Percentiles rank a stretch among this genome's conserved stretches.
These are phyloP conservation scores for Pediacus dermestoides DNA, from an alignment of 2,888 invertebrate genomes.

Conservation along the genomic window DNA sequence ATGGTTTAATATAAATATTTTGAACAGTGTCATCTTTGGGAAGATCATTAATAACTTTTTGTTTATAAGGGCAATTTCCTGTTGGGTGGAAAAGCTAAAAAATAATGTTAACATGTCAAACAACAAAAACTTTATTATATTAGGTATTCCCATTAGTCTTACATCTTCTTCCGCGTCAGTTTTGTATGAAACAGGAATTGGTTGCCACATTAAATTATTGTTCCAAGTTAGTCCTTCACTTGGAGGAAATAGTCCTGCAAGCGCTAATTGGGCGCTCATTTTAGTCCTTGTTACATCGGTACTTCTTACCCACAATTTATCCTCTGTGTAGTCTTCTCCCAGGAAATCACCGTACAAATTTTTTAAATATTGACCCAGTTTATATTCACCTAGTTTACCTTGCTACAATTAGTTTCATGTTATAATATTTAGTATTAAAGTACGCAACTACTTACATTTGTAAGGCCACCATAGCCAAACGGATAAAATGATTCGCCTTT, in stretches of 20 bases:
- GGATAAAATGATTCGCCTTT: conserved; percentile 50
- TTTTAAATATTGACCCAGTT: conserved; percentile 61
- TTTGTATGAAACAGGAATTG: conserved; percentile 36
- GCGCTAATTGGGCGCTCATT: conserved; percentile 64
- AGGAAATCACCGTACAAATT: conserved; percentile 62
- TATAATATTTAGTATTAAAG: not conserved
- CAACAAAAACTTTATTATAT: not conserved
- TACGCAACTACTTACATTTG: conserved; percentile 46
- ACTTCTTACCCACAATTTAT: conserved; percentile 59
- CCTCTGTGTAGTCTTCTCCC: conserved; percentile 55
- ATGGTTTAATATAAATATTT: conserved; percentile 29
- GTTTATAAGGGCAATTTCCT: conserved; percentile 25
- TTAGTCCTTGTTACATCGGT: conserved; percentile 69
- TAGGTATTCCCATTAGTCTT: conserved; percentile 8
- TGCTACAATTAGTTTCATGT: conserved; percentile 27
- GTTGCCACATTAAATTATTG: conserved; percentile 38
- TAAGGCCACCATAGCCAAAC: conserved; percentile 55
- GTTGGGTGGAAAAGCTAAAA: conserved; percentile 30
- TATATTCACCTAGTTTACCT: conserved; percentile 49
- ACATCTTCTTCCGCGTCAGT: conserved; percentile 33
- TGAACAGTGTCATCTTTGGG: conserved; percentile 23
- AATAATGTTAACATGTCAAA: too few species aligned
- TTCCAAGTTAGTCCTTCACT: conserved; percentile 56
- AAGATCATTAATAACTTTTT: conserved; percentile 16
- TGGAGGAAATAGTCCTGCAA: conserved; percentile 68